phyloP scores from a whole-genome alignment of 2,797 vertebrate genomes.

The Epinephelus malabaricus region DNA sequence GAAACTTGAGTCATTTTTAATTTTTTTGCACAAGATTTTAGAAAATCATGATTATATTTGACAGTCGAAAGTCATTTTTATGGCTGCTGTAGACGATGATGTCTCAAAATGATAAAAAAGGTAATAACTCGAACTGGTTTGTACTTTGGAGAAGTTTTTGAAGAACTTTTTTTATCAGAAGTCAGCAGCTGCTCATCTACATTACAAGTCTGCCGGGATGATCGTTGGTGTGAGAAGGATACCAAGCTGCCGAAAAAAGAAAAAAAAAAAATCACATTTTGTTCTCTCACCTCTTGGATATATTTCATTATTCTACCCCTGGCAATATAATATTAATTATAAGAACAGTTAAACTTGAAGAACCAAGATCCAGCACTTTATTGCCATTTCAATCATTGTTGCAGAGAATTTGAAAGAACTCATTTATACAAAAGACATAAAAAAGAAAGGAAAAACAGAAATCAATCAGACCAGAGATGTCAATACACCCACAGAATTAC shows the following conservation, averaged over 20 bases:
- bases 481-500: conserved; percentile 25
- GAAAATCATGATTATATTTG: not conserved
- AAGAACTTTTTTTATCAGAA: not conserved
- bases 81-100: not conserved
- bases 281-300: conserved; percentile 27
- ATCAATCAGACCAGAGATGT: conserved; percentile 21
- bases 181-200: conserved; percentile 28
- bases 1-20: not conserved
- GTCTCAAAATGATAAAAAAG: conserved; percentile 3
- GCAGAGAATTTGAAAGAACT: conserved; percentile 8
- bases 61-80: not conserved
- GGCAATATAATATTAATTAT: conserved; percentile 38
- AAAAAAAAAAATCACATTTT: conserved; percentile 5
- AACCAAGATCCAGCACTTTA: conserved; percentile 14
- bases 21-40: conserved; percentile 3
- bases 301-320: conserved; percentile 15
- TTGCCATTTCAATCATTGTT: conserved; percentile 28
- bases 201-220: conserved; percentile 25
- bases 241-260: conserved; percentile 14
- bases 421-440: conserved; percentile 4
- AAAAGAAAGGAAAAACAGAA: not conserved
- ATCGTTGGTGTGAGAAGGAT: conserved; percentile 6
- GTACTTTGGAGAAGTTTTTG: not conserved
- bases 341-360: conserved; percentile 28
- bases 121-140: conserved; percentile 7